Evolutionary conservation across 2,797 vertebrate genomes (phyloP).

Genomic region (Chiloscyllium punctatum): DNA sequence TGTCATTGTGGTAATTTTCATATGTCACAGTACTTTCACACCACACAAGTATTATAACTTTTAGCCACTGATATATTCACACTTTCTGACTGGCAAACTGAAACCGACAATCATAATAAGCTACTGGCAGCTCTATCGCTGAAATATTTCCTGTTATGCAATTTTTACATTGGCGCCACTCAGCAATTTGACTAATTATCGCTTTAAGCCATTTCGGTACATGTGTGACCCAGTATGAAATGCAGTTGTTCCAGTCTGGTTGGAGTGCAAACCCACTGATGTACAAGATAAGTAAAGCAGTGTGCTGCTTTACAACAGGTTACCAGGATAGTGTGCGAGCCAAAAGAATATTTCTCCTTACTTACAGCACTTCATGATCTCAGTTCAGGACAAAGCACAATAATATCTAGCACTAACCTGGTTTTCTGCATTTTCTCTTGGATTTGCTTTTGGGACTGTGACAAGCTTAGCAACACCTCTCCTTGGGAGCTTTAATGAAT

Average conservation of each 20-base stretch:
- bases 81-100: neutral
- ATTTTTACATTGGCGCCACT: neutral
- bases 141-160: conserved; percentile 25
- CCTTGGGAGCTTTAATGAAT: neutral
- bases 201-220: neutral
- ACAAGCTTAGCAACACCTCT: neutral
- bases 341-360: neutral
- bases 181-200: conserved; percentile 29
- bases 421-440: neutral
- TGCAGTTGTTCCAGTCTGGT: conserved; percentile 8
- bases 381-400: too few relatives aligned
- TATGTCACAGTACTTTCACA: neutral
- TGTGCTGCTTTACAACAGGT: neutral
- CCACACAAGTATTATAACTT: neutral
- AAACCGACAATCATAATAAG: neutral
- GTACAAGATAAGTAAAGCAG: conserved; percentile 3
- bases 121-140: neutral
- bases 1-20: neutral
- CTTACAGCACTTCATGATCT: neutral
- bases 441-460: neutral
- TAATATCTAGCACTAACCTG: neutral
- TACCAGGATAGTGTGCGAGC: neutral
- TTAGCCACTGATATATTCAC: neutral
- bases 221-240: conserved; percentile 28
- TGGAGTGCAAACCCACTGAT: conserved; percentile 13